Evolutionary conservation across 1,140 invertebrate genomes (phyloP).

Genomic region (Conus ventricosus): DNA sequence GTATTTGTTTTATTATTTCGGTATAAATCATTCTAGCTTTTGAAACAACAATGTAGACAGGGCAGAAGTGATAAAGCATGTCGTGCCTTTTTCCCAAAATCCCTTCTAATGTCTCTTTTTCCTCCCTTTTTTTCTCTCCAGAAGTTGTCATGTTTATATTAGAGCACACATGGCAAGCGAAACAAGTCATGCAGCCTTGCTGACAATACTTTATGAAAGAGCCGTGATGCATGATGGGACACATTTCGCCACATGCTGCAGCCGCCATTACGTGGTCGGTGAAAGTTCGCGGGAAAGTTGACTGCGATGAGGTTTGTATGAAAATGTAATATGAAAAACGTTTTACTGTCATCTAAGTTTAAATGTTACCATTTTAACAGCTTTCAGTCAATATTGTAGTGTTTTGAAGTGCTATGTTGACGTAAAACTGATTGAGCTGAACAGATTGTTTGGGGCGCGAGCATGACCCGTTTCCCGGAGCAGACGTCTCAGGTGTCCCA

Average conservation of each 20-base stretch:
- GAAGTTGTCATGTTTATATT: too few relatives aligned
- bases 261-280: constrained; percentile 15
- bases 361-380: background rate
- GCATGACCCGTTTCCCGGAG: background rate
- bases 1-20: too few relatives aligned
- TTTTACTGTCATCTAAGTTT: background rate
- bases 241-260: background rate
- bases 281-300: constrained; percentile 34
- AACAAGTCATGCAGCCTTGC: too few relatives aligned
- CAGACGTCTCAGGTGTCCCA: constrained; percentile 18
- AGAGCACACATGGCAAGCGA: too few relatives aligned
- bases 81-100: too few relatives aligned
- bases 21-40: too few relatives aligned
- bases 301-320: constrained; percentile 7
- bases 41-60: too few relatives aligned
- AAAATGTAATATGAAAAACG: background rate
- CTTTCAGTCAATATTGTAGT: too few relatives aligned
- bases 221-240: background rate
- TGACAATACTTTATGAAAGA: constrained; percentile 5
- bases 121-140: too few relatives aligned
- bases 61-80: too few relatives aligned
- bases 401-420: background rate
- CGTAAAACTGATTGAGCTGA: background rate
- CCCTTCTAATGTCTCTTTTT: too few relatives aligned
- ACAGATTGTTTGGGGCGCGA: background rate